Base-by-base conservation (phyloP, 2,888 invertebrate species). In the Nemotelus nigrinus region DNA sequence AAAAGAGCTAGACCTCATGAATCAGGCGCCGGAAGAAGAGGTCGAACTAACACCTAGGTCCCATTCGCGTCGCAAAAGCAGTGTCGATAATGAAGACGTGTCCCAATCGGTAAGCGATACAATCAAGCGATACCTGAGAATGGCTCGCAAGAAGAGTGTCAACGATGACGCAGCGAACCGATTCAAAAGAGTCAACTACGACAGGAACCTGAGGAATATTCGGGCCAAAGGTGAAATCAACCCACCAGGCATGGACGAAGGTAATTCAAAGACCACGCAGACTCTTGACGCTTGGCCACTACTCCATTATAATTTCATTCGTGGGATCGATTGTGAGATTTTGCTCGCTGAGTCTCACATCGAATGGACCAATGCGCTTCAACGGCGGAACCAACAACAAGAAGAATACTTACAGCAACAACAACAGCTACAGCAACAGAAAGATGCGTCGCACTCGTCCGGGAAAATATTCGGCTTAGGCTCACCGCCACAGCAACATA, bases 181-280 rank as follows among this genome's bases (percentile, higher is more conserved):
- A 72, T 96, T 96, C 84, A 95, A 95, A 84, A 91, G 95, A 0
- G 94, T 96, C 41, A 96, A 96, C 85, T 96, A 96, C 83, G 96
- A 96, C 83, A 90, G 93, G 79, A 95, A 94, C 84, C 88, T 96
- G 79, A 88, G 95, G 45, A 94, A 95, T 81, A 96, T 96, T 79
- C 94, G 93, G 83, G 92, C 94, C 0, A 93, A 93, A 82, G 91
- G 92, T 72, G 92, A 92, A 84, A 92, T 92, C 2, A 92, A 92
- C 10, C 93, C 93, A 74, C 91, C 92, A 0, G 92, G 94, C 41
- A 94, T 95, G 82, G 94, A 94, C 81, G 94, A 94, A 80, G 94
- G 92, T 1, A 89, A 91, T 44, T 90, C 89, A 83, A 95, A 94
- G 83, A 93, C 94, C 50, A 91, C 91, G 82, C 94, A 94, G 85